Evolutionary conservation across 2,888 invertebrate genomes (phyloP).

Genomic region (Tuta absoluta): DNA sequence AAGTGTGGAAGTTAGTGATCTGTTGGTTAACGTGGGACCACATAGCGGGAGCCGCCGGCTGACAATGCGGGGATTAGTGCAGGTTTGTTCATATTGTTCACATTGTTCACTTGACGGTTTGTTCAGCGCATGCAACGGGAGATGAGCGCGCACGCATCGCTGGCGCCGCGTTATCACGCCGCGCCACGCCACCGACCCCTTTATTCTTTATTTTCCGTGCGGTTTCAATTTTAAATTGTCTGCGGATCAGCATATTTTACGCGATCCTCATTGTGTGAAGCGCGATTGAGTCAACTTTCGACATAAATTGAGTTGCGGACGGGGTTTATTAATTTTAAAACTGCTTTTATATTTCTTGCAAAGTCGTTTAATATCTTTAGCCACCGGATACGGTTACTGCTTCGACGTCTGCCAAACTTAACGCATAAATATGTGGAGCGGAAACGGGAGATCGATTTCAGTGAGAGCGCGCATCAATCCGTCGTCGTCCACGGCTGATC

Average conservation of each 20-base stretch:
- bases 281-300: constrained; percentile 63
- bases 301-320: constrained; percentile 58
- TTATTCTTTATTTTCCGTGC: constrained; percentile 59
- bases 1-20: constrained; percentile 10
- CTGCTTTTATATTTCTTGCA: constrained; percentile 14
- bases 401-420: constrained; percentile 58
- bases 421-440: constrained; percentile 57
- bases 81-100: constrained; percentile 58
- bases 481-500: constrained; percentile 60
- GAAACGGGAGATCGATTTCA: constrained; percentile 61
- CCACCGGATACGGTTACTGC: constrained; percentile 53
- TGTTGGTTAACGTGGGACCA: not conserved
- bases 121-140: constrained; percentile 54
- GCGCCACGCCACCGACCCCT: constrained; percentile 66
- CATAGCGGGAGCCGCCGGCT: constrained; percentile 21
- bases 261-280: constrained; percentile 51
- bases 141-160: constrained; percentile 59
- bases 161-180: constrained; percentile 63
- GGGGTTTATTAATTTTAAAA: constrained; percentile 38
- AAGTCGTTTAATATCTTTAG: constrained; percentile 38
- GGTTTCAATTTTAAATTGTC: constrained; percentile 67
- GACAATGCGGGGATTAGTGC: constrained; percentile 69
- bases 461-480: constrained; percentile 62
- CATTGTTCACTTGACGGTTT: constrained; percentile 58
- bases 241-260: constrained; percentile 76